phyloP scores from a whole-genome alignment of 1,140 invertebrate species.

The Copidosoma floridanum region DNA sequence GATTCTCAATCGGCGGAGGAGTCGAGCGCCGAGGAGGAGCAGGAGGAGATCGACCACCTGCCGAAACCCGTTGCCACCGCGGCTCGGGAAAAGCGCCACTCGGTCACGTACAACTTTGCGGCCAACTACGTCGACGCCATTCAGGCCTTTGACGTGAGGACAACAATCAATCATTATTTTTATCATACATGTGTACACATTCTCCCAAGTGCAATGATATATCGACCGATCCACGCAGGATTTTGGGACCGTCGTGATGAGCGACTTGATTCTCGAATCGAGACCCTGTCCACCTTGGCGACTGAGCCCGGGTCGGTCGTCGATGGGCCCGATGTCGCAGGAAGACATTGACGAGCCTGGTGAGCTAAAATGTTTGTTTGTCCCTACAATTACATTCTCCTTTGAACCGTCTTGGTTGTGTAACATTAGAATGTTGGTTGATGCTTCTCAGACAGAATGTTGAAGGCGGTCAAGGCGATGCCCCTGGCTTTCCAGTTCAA shows the following conservation, averaged over 20 bases:
- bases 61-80: conserved; percentile 39
- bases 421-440: background rate
- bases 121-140: conserved; percentile 51
- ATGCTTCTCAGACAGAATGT: conserved; percentile 35
- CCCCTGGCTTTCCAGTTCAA: conserved; percentile 43
- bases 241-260: conserved; percentile 58
- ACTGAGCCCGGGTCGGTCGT: conserved; percentile 20
- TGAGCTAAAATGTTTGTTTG: conserved; percentile 17
- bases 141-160: conserved; percentile 53
- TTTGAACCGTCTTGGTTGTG: background rate
- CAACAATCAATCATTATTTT: background rate
- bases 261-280: conserved; percentile 56
- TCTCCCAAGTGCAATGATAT: conserved; percentile 5
- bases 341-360: conserved; percentile 36
- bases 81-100: conserved; percentile 28
- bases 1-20: conserved; percentile 19
- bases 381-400: background rate
- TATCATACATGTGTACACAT: conserved; percentile 9
- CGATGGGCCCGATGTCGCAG: conserved; percentile 13
- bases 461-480: conserved; percentile 45
- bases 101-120: conserved; percentile 31
- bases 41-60: conserved; percentile 48
- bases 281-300: conserved; percentile 53
- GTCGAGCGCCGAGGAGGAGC: conserved; percentile 27
- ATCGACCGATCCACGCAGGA: conserved; percentile 45